Conservation (phyloP, 2,113 vertebrate genomes). For the Cryptotis parvus region DNA sequence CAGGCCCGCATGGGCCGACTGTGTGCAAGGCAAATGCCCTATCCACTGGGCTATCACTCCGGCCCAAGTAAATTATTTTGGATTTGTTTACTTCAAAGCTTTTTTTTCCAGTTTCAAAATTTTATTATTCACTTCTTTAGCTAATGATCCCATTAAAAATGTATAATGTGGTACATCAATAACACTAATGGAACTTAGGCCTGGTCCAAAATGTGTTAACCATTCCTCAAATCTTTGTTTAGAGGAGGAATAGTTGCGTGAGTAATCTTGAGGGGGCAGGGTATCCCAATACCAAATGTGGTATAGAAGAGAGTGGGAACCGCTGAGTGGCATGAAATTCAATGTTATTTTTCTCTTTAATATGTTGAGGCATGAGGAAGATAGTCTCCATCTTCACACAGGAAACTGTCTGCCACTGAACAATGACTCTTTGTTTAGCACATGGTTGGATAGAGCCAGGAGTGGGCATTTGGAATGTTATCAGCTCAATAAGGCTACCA, state of each 20-base stretch:
- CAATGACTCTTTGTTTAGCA: neutral
- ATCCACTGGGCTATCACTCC: too few species aligned
- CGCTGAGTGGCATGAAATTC: neutral
- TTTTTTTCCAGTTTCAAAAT: constrained; percentile 57
- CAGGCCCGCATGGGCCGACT: too few species aligned
- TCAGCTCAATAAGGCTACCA: neutral
- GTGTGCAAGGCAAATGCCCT: too few species aligned
- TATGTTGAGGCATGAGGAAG: neutral
- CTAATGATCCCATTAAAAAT: constrained; percentile 69
- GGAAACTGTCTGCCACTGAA: neutral
- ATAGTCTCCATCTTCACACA: neutral
- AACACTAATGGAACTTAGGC: constrained; percentile 65
- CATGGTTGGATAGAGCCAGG: neutral
- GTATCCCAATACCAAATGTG: neutral
- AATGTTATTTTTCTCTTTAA: neutral
- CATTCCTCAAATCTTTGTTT: constrained; percentile 57
- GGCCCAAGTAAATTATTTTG: too few species aligned
- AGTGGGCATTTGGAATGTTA: neutral
- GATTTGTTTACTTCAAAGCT: constrained; percentile 50
- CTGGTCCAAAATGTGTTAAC: neutral
- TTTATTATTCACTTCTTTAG: constrained; percentile 62
- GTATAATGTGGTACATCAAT: constrained; percentile 62
- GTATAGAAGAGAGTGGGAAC: neutral
- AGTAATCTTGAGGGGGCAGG: neutral
- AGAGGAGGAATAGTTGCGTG: constrained; percentile 11